Evolutionary conservation across 2,888 invertebrate species (phyloP), one percentile per base, ranked within the genome.

Genomic region (Trichogramma dendrolimi): DNA sequence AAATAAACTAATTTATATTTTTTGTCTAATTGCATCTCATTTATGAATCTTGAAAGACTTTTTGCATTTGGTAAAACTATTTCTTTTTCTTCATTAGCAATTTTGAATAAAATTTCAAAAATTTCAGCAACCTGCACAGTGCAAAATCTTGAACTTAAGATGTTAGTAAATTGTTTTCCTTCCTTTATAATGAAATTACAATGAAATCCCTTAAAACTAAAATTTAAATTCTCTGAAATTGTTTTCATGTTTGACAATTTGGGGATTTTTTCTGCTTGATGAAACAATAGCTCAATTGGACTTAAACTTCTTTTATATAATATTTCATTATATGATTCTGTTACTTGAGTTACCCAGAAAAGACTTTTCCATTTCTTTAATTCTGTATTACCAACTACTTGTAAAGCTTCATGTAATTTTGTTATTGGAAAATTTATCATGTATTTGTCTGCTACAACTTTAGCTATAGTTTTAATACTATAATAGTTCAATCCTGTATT

Each of bases 141-240:
- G 58, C 77, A 77, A 75, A 88, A 88, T 73, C 84, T 86, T 4
- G 88, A 87, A 71, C 83, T 86, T 68, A 81, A 76, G 8, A 87
- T 77, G 71, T 77, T 81, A 47, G 77, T 71, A 61, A 86, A 80
- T 6, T 83, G 81, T 70, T 80, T 80, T 38, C 87, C 87, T 63
- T 79, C 77, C 51, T 60, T 62, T 46, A 77, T 72, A 46, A 8
- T 10, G 6, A 49, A 38, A 50, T 50, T 47, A 5, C 49, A 39
- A 55, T 8, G 52, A 41, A 41, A 41, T 46, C 8, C 44, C 51
- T 53, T 39, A 38, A 52, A 50, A 38, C 52, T 38, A 6, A 68
- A 64, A 61, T 55, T 44, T 38, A 62, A 53, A 58, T 6, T 52
- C 54, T 61, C 43, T 40, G 53, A 7, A 44, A 43, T 5, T 41